A percentile compares a stretch with the other conserved stretches of the same genome.
These are phyloP conservation scores for Etheostoma perlongum DNA, from an alignment of 2,797 vertebrate species.

Conservation along the genomic window DNA sequence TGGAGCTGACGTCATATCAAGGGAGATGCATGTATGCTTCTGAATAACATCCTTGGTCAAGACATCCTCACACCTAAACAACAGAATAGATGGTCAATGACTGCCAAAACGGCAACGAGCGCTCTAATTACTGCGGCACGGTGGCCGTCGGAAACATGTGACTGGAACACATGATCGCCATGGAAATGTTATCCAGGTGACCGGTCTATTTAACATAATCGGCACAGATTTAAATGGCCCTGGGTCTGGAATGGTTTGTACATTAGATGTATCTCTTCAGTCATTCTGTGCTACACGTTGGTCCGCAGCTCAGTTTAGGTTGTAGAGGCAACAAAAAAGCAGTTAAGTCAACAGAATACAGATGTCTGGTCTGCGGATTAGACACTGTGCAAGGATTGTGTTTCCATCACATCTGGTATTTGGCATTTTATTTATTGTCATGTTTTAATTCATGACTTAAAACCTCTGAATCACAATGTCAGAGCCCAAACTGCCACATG, in stretches of 20 bases:
- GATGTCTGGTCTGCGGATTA: conserved; percentile 32
- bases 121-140: no score
- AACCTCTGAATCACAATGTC: conserved; percentile 20
- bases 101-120: no score
- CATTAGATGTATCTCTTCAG: no score
- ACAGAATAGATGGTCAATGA: no score
- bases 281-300: no score
- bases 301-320: no score
- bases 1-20: conserved; percentile 54
- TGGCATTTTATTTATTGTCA: neutral
- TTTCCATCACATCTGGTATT: conserved; percentile 39
- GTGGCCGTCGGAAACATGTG: no score
- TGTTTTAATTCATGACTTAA: conserved; percentile 35
- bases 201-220: no score
- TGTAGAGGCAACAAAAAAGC: neutral
- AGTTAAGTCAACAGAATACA: conserved; percentile 20
- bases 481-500: conserved; percentile 16
- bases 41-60: neutral
- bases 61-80: no score
- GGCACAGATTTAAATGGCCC: no score
- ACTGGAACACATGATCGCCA: no score
- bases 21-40: neutral
- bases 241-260: neutral
- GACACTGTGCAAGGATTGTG: neutral
- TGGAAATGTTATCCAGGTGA: no score